A percentile compares a stretch with the other conserved stretches of the same genome.
These are phyloP conservation scores for Galerucella nymphaeae DNA, from an alignment of 2,888 invertebrate genomes.

Conservation along the genomic window DNA sequence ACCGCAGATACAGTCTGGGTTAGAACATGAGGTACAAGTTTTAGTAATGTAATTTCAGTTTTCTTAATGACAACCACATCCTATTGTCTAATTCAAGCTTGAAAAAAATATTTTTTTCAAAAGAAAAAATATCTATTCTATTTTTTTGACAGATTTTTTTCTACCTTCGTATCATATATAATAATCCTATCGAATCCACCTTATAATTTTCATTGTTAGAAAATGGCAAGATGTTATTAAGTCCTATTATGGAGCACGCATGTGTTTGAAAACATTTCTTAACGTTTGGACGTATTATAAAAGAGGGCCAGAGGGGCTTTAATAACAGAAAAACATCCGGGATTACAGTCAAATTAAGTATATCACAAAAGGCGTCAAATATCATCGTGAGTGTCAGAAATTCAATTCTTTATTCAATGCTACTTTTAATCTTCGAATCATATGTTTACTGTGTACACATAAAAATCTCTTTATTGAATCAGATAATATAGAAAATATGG, in stretches of 20 bases:
- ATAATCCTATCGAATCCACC: constrained; percentile 28
- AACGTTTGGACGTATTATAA: constrained; percentile 36
- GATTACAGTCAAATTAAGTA: constrained; percentile 53
- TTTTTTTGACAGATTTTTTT: constrained; percentile 12
- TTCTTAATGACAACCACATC: not conserved
- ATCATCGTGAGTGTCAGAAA: constrained; percentile 44
- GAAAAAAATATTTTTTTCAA: not conserved
- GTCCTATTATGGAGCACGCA: constrained; percentile 38
- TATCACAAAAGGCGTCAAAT: constrained; percentile 52
- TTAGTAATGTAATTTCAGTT: not conserved
- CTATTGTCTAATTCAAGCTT: not conserved
- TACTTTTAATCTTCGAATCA: constrained; percentile 23
- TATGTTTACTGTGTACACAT: constrained; percentile 18
- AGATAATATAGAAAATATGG: not conserved
- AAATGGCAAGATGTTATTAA: constrained; percentile 34
- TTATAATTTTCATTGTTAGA: constrained; percentile 22
- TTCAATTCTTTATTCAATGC: constrained; percentile 22
- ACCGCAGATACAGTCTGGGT: constrained; percentile 27
- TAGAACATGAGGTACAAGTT: constrained; percentile 18
- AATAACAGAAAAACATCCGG: constrained; percentile 56
- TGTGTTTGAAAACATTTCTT: constrained; percentile 54
- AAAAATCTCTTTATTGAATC: constrained; percentile 1
- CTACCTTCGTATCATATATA: constrained; percentile 21
- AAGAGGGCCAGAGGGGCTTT: constrained; percentile 24
- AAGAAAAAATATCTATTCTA: not conserved